Evolutionary conservation across 2,888 invertebrate genomes (phyloP).

Genomic region (Eucriotettix oculatus): DNA sequence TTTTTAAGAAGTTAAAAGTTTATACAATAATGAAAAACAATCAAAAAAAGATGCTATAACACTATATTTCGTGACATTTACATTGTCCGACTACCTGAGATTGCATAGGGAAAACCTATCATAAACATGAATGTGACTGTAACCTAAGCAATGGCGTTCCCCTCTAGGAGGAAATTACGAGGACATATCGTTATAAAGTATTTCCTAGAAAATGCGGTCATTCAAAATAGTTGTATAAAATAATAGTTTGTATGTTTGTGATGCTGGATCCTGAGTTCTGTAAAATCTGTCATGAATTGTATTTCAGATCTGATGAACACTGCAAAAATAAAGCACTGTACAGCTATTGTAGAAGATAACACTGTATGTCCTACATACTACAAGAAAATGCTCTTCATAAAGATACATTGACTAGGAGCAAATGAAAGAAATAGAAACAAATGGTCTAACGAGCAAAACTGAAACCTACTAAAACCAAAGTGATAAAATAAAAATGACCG

Average conservation of each 20-base stretch:
- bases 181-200: conserved; percentile 11
- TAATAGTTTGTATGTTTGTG: conserved; percentile 12
- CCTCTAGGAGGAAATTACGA: conserved; percentile 7
- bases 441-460: no score
- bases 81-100: conserved; percentile 12
- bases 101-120: conserved; percentile 12
- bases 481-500: no score
- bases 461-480: no score
- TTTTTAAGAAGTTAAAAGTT: conserved; percentile 7
- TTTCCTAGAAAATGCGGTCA: conserved; percentile 13
- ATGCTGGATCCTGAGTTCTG: conserved; percentile 10
- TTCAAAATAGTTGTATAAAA: conserved; percentile 13
- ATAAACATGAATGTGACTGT: conserved; percentile 10
- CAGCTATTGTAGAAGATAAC: background rate
- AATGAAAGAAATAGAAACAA: background rate
- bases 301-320: conserved; percentile 3
- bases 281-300: background rate
- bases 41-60: conserved; percentile 9
- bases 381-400: background rate
- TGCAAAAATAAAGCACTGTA: conserved; percentile 9
- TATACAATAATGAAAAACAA: conserved; percentile 7
- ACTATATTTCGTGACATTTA: conserved; percentile 10
- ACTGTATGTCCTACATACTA: background rate
- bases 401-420: conserved; percentile 11
- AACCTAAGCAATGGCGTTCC: conserved; percentile 11